Base-by-base conservation (phyloP, 2,888 invertebrate species). In the Tuta absoluta region DNA sequence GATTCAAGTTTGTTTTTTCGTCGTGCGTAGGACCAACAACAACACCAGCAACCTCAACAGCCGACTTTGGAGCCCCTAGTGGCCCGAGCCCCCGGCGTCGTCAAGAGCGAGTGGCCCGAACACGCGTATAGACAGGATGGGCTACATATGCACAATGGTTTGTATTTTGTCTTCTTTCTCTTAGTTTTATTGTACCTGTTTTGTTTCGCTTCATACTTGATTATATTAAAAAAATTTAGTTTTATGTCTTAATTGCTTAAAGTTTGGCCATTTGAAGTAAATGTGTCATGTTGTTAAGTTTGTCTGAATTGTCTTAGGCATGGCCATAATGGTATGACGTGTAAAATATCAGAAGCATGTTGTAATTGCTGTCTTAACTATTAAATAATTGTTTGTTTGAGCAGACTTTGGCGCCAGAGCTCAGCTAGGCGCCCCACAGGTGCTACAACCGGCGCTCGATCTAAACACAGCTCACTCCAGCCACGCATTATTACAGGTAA, bases 81-180 rank as follows among this genome's bases (percentile, higher is more conserved):
- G 2, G 76, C 5, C 75, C 81, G 7, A 68, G 75, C 3, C 69
- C 77, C 79, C 0, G 78, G 78, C 0, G 82, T 86, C 0, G 86
- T 92, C 60, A 92, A 92, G 65, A 92, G 91, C 76, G 92, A 92
- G 64, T 89, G 91, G 63, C 82, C 86, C 0, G 90, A 91, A 12
- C 87, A 89, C 65, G 70, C 84, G 0, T 91, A 91, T 76, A 84
- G 86, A 10, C 86, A 87, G 37, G 88, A 90, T 0, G 21, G 8
- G 2, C 82, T 89, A 82, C 88, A 89, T 51, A 82, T 91, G 83
- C 89, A 90, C 28, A 86, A 85, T 59, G 88, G 91, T 90, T 65
- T 75, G 78, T 70, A 14, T 19, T n/a, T 2, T 4, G 28, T 49
- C 2, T 11, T 23, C 24, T 56, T 19, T 41, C 8, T 11, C 28